A percentile compares a stretch with the other conserved stretches of the same genome.
These are phyloP conservation scores for Thamnophis elegans DNA, from an alignment of 2,797 vertebrate genomes.

Conservation along the genomic window DNA sequence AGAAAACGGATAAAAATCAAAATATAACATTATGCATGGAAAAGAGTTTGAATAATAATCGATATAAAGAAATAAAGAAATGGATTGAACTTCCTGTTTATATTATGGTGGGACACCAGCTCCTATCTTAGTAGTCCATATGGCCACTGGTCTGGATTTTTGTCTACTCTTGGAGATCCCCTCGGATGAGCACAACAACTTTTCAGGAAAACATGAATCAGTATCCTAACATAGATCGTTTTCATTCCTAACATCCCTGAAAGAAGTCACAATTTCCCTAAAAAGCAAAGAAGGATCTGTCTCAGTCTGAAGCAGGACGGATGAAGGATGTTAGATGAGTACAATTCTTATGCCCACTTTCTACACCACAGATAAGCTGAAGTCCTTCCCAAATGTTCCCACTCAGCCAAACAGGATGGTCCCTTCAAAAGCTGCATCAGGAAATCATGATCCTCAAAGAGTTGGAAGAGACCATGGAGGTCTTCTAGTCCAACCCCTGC, in stretches of 20 bases:
- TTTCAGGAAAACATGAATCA: too few relatives aligned
- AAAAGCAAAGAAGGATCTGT: background rate
- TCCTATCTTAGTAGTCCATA: too few relatives aligned
- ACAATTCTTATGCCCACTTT: background rate
- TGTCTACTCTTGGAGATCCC: too few relatives aligned
- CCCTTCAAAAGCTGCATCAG: background rate
- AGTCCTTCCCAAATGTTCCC: background rate
- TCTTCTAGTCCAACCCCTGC: too few relatives aligned
- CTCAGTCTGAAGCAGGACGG: background rate
- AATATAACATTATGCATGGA: background rate
- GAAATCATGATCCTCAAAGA: background rate
- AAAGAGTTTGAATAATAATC: background rate
- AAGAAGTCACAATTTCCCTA: background rate
- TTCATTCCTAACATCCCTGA: too few relatives aligned
- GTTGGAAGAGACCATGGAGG: too few relatives aligned
- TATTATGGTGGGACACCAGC: too few relatives aligned
- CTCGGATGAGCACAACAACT: too few relatives aligned
- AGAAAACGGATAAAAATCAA: background rate
- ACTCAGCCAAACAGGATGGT: background rate
- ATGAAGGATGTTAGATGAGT: accelerated
- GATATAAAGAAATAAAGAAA: too few relatives aligned
- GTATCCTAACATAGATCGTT: too few relatives aligned
- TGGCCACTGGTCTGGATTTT: too few relatives aligned
- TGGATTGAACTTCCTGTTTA: too few relatives aligned
- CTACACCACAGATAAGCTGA: background rate